phyloP scores from a whole-genome alignment of 1,140 invertebrate species.

The Saccostrea cuccullata region DNA sequence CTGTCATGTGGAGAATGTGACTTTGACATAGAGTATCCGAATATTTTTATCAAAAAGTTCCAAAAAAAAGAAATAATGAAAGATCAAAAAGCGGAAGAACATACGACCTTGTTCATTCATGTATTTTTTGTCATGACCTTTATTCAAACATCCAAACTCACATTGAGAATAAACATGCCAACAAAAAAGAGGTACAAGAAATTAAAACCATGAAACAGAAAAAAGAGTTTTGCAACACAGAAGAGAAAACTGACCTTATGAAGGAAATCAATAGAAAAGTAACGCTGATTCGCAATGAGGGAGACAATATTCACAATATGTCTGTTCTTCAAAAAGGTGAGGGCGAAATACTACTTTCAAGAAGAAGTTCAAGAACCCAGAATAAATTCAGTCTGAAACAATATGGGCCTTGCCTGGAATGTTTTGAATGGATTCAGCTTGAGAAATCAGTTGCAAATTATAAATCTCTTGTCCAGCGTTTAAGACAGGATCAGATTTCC shows the following conservation, averaged over 20 bases:
- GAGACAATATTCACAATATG: constrained; percentile 44
- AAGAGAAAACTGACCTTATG: constrained; percentile 10
- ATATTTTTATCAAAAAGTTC: constrained; percentile 10
- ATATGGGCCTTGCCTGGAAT: constrained; percentile 49
- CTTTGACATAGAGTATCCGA: constrained; percentile 11
- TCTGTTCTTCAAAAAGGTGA: constrained; percentile 4
- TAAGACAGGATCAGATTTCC: constrained; percentile 5
- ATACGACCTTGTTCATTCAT: constrained; percentile 45
- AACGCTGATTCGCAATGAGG: constrained; percentile 29
- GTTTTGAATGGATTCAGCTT: constrained; percentile 44
- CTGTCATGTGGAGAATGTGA: constrained; percentile 10
- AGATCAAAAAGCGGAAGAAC: constrained; percentile 42
- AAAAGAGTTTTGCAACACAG: background rate
- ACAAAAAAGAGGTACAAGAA: constrained; percentile 22
- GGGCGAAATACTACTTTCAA: constrained; percentile 40
- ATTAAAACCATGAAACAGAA: constrained; percentile 25
- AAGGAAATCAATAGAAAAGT: constrained; percentile 8
- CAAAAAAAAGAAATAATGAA: constrained; percentile 8
- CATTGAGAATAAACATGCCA: constrained; percentile 38
- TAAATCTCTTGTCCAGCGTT: constrained; percentile 29
- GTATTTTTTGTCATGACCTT: constrained; percentile 37
- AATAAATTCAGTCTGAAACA: constrained; percentile 39
- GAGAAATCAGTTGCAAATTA: constrained; percentile 28
- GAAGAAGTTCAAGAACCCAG: constrained; percentile 40
- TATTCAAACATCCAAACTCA: constrained; percentile 45